Base-by-base conservation (phyloP, 2,888 invertebrate species). In the Euproctis similis region DNA sequence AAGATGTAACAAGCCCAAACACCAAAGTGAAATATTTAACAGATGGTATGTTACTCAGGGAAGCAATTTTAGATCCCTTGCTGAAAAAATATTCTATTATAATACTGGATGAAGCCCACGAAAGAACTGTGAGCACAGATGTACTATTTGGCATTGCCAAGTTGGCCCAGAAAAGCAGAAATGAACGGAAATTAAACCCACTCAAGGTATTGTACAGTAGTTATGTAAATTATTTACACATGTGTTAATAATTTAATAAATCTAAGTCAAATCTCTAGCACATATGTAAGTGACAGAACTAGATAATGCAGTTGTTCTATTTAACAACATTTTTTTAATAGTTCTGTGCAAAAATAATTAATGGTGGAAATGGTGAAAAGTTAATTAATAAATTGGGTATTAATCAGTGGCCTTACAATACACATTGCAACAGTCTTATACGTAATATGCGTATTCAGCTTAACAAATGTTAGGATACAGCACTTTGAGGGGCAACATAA, bases 21-120 rank as follows among this genome's bases (percentile, higher is more conserved):
- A 97, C 98, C 0, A 92, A 91, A 74, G 90, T 98, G 4, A 95
- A 94, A 60, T 98, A 92, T 70, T 81, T 97, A 59, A 98, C 98
- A 2, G 98, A 98, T 78, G 98, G 98, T 21, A 96, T 96, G 90
- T 77, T 98, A 49, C 81, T 98, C 3, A 86, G 97, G 30, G 97
- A 98, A 78, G 95, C 97, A 0, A 92, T 97, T 59, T 77, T 85
- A 24, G 94, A 95, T 70, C 89, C 90, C 5, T 67, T 91, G 19
- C 67, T 96, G 2, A 87, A 87, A 36, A 88, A 90, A 42, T 98
- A 98, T 65, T 89, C 91, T 12, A 86, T 94, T 8, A 87, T 97
- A 10, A 91, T 98, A 54, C 74, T 98, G 43, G 98, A 98, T 69
- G 98, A 98, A 73, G 97, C 96, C 16, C 98, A 98, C 68, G 98